Conservation (phyloP, 2,113 vertebrate species). For the Hydrolagus affinis region DNA sequence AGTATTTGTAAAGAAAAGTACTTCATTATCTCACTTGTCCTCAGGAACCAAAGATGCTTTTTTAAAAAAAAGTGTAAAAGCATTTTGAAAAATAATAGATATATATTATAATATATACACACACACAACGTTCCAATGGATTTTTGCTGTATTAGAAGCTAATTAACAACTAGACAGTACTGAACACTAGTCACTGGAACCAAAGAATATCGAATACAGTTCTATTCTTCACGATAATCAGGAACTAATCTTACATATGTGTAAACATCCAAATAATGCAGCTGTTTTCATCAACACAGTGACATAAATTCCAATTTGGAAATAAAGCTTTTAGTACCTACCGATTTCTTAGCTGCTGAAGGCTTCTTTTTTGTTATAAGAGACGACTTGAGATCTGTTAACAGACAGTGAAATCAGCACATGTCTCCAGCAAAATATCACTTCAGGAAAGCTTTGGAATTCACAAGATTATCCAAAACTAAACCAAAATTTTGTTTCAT, state of each 20-base stretch:
- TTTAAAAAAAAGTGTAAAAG: too few species aligned
- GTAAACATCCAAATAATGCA: not conserved
- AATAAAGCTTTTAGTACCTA: constrained; percentile 10
- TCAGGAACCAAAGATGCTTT: too few species aligned
- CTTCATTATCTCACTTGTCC: too few species aligned
- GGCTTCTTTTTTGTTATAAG: constrained; percentile 63
- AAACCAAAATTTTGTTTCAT: not conserved
- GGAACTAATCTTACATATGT: too few species aligned
- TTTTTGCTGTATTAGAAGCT: constrained; percentile 31
- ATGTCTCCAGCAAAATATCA: not conserved
- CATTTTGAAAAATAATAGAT: too few species aligned
- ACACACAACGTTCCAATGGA: constrained; percentile 59
- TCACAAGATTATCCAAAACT: constrained; percentile 20
- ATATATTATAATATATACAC: constrained; percentile 36
- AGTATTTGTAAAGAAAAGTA: too few species aligned
- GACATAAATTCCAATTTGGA: not conserved
- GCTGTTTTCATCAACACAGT: not conserved
- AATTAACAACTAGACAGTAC: too few species aligned
- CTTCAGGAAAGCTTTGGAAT: constrained; percentile 18
- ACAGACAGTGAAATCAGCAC: constrained; percentile 31
- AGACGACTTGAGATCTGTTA: constrained; percentile 53
- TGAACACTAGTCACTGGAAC: too few species aligned
- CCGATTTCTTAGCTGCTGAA: constrained; percentile 17
- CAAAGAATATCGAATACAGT: too few species aligned
- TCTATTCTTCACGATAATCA: too few species aligned